phyloP scores from a whole-genome alignment of 2,113 vertebrate genomes.

The Bubalus kerabau region DNA sequence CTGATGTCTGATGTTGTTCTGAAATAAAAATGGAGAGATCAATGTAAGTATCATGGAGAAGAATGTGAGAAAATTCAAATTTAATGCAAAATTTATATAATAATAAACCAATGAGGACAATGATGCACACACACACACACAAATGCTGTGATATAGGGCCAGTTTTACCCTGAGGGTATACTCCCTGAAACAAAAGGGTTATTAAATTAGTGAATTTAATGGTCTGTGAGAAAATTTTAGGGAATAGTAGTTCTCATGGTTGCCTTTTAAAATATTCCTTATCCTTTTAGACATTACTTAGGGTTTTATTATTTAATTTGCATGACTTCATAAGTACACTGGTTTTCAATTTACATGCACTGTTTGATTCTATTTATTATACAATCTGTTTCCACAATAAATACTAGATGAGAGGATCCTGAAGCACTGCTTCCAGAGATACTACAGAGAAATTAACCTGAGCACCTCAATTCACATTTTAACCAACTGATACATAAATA shows the following conservation, averaged over 20 bases:
- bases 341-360: background rate
- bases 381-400: background rate
- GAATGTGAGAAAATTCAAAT: background rate
- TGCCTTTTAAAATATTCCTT: background rate
- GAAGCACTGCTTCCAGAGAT: background rate
- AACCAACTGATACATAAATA: background rate
- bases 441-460: background rate
- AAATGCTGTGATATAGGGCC: background rate
- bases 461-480: background rate
- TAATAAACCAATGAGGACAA: background rate
- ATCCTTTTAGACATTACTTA: background rate
- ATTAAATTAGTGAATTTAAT: background rate
- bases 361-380: background rate
- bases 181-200: background rate
- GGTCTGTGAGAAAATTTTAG: accelerated
- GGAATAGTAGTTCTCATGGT: background rate
- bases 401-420: accelerated
- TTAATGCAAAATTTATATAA: background rate
- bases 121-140: background rate
- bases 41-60: background rate
- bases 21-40: background rate
- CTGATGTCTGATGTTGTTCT: accelerated
- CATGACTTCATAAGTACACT: background rate
- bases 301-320: background rate
- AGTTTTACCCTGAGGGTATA: background rate